Evolutionary conservation across 2,797 vertebrate genomes (phyloP).

Genomic region (Neomorphus geoffroyi): DNA sequence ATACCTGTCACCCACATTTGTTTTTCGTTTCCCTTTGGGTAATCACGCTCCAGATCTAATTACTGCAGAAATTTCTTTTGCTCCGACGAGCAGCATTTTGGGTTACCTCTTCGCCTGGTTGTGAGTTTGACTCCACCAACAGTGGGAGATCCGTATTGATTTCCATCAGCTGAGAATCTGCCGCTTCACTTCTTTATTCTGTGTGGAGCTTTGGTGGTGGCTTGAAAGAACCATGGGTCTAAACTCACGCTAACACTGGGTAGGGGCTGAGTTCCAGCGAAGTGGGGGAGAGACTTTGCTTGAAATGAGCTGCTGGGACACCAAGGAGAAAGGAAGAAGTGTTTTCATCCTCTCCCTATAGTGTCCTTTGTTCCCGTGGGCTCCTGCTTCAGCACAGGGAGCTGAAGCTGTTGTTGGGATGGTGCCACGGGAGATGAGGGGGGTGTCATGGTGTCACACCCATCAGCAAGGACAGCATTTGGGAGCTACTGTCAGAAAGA

Average conservation of each 20-base stretch:
- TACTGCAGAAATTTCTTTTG: slow-evolving; percentile 62
- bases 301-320: not conserved
- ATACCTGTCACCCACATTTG: slow-evolving; percentile 69
- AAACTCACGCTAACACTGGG: not conserved
- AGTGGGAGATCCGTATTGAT: not conserved
- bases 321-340: not conserved
- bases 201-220: not conserved
- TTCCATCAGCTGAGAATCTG: not conserved
- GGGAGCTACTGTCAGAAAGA: not conserved
- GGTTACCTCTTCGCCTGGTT: not conserved
- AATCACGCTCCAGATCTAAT: slow-evolving; percentile 68
- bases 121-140: not conserved
- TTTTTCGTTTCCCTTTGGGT: slow-evolving; percentile 61
- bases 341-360: not conserved
- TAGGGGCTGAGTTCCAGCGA: not conserved
- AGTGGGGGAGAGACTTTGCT: not conserved
- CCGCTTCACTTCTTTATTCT: not conserved
- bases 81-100: slow-evolving; percentile 11
- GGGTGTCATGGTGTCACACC: not conserved
- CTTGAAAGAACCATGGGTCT: not conserved
- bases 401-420: fast-evolving
- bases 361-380: not conserved
- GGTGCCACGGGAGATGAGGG: fast-evolving
- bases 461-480: fast-evolving
- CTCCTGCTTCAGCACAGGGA: fast-evolving